These are phyloP conservation scores for Chinchilla lanigera DNA, from an alignment of 2,113 vertebrate genomes.

Conservation along the genomic window DNA sequence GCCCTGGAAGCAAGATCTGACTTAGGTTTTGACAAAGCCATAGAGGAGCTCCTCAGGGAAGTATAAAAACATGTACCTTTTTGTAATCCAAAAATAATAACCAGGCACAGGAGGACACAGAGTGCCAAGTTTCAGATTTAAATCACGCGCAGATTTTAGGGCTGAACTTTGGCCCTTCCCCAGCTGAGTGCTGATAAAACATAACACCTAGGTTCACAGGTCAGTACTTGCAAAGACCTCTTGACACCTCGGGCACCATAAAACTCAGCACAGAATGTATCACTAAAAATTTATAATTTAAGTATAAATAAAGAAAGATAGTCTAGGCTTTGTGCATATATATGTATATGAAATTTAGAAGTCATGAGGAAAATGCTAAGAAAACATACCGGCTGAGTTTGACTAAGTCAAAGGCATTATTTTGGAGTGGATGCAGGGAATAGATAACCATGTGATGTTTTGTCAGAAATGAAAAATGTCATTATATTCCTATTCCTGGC, in stretches of 20 bases:
- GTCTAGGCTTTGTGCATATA: background rate
- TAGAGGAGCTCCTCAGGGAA: slow-evolving; percentile 60
- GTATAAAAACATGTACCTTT: slow-evolving; percentile 79
- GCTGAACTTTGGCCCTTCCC: slow-evolving; percentile 47
- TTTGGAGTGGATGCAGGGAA: background rate
- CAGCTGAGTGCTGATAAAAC: slow-evolving; percentile 62
- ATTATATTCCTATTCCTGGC: slow-evolving; percentile 59
- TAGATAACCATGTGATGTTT: slow-evolving; percentile 44
- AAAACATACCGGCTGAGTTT: background rate
- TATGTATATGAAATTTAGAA: background rate
- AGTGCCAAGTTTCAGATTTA: slow-evolving; percentile 75
- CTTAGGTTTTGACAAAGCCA: slow-evolving; percentile 67
- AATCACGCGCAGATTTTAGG: slow-evolving; percentile 46
- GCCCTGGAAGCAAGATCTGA: slow-evolving; percentile 53
- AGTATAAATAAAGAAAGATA: background rate
- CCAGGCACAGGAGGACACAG: slow-evolving; percentile 39
- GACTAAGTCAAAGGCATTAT: slow-evolving; percentile 33
- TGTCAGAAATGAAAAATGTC: slow-evolving; percentile 63
- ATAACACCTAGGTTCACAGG: slow-evolving; percentile 44
- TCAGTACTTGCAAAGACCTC: slow-evolving; percentile 37
- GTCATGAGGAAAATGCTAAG: background rate
- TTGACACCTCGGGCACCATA: background rate
- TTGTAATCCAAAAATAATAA: slow-evolving; percentile 80
- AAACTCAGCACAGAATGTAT: background rate
- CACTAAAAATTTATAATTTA: background rate